Base-by-base conservation (phyloP, 2,888 invertebrate genomes). In the Torymus aiolomorphi region DNA sequence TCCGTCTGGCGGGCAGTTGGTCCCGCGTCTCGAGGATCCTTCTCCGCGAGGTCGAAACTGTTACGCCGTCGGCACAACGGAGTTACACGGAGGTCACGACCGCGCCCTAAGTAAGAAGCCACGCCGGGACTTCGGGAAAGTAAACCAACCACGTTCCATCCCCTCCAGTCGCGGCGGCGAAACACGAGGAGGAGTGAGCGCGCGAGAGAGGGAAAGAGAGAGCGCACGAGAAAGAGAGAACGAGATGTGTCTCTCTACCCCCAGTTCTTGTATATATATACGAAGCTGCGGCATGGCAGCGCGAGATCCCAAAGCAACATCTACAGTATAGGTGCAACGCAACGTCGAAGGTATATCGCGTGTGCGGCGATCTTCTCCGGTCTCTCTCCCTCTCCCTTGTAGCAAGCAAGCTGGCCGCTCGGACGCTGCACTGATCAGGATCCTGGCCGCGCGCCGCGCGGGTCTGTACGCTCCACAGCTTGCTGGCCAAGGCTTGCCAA, bases 131-230 rank as follows among this genome's bases (percentile, higher is more conserved):
- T 88, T 86, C 88, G 88, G 88, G 89, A 89, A 90, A 90, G 89
- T 90, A 89, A 89, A 89, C 90, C 86, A 89, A 88, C 89, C 88
- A 86, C 90, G 89, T 90, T 90, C 90, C 89, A 89, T 90, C 89
- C 90, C 90, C 88, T 85, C 90, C 87, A 87, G 20, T 3, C 24
- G 20, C 51, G 20, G n/a, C 56, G 11, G 18, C n/a, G 67, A 61
- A 42, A 42, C 13, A 51, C 56, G 61, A 70, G 52, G 57, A 70
- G 52, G 57, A 67, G 65, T 14, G 65, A 56, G 52, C 14, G 18
- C 16, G 18, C 56, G 52, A 62, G 51, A 71, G 63, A 56, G 62
- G 56, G 51, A 16, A 52, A 31, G 31, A 24, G 3, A 24, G 51
- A 67, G 16, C 5, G 18, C n/a, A 13, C 54, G 57, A 61, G 57